These are phyloP conservation scores for Albula goreensis DNA, from an alignment of 2,113 vertebrate species.

Conservation along the genomic window DNA sequence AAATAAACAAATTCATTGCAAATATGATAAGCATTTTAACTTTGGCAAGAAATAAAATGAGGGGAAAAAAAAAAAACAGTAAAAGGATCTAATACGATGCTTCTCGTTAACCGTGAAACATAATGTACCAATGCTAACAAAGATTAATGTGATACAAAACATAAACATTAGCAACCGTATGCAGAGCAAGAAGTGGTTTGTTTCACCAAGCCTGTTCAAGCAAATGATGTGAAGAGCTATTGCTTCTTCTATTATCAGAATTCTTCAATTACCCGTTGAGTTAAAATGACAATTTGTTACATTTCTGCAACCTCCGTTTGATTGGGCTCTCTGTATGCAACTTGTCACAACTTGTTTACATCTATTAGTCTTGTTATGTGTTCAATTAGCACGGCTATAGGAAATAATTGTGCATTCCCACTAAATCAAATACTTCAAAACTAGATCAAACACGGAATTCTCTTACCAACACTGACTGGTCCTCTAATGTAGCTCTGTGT, in stretches of 20 bases:
- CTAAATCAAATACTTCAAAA: neutral
- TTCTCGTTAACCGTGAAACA: too few relatives aligned
- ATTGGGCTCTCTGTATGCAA: neutral
- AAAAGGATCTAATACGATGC: too few relatives aligned
- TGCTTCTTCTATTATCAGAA: neutral
- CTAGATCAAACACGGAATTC: neutral
- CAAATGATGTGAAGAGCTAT: neutral
- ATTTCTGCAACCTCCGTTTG: too few relatives aligned
- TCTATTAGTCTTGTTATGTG: neutral
- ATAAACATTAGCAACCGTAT: too few relatives aligned
- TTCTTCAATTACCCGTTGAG: neutral
- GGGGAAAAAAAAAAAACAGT: neutral
- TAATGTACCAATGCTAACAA: too few relatives aligned
- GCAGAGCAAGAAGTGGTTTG: neutral
- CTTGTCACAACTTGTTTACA: neutral
- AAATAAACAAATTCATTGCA: neutral
- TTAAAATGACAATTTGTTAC: neutral
- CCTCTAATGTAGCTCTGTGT: too few relatives aligned
- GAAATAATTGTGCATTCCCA: neutral
- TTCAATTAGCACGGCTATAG: neutral
- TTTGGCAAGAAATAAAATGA: neutral
- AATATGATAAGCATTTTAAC: neutral
- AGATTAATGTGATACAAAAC: neutral
- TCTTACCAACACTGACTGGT: neutral
- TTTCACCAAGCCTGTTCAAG: neutral